Evolutionary conservation across 2,888 invertebrate species (phyloP).

Genomic region (Cephus nigrinus): DNA sequence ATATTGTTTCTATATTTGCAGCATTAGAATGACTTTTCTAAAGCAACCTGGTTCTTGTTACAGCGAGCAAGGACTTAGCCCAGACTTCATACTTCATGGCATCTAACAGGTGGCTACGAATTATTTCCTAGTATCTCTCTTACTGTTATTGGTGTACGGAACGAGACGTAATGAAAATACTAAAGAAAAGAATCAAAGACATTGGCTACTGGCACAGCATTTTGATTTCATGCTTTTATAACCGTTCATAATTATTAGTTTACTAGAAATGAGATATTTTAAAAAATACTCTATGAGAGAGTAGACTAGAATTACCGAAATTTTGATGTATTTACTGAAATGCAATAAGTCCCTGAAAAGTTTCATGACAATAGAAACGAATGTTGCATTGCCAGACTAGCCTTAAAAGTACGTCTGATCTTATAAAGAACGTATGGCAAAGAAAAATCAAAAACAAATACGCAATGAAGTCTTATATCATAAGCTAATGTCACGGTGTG

Average conservation of each 20-base stretch:
- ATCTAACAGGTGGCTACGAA: slow-evolving; percentile 83
- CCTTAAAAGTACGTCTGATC: slow-evolving; percentile 40
- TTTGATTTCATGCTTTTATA: slow-evolving; percentile 28
- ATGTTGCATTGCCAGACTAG: slow-evolving; percentile 46
- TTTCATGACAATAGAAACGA: slow-evolving; percentile 28
- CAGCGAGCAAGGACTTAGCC: slow-evolving; percentile 95
- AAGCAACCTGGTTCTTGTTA: slow-evolving; percentile 28
- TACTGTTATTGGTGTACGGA: slow-evolving; percentile 40
- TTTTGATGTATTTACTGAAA: no score
- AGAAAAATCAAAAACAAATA: slow-evolving; percentile 25
- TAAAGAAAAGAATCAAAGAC: slow-evolving; percentile 30
- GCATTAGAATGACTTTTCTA: no score
- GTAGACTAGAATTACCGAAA: no score
- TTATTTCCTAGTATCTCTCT: slow-evolving; percentile 45
- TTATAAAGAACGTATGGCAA: slow-evolving; percentile 46
- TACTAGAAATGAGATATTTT: slow-evolving; percentile 11
- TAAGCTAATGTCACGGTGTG: slow-evolving; percentile 47
- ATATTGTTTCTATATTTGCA: no score
- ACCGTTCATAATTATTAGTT: slow-evolving; percentile 10
- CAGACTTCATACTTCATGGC: slow-evolving; percentile 99
- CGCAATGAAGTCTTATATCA: slow-evolving; percentile 42
- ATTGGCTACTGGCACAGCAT: slow-evolving; percentile 44
- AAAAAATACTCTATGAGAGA: not conserved
- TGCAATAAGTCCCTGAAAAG: no score
- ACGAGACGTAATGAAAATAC: no score